Base-by-base conservation (phyloP, 2,888 invertebrate genomes). In the Pollenia amentaria region DNA sequence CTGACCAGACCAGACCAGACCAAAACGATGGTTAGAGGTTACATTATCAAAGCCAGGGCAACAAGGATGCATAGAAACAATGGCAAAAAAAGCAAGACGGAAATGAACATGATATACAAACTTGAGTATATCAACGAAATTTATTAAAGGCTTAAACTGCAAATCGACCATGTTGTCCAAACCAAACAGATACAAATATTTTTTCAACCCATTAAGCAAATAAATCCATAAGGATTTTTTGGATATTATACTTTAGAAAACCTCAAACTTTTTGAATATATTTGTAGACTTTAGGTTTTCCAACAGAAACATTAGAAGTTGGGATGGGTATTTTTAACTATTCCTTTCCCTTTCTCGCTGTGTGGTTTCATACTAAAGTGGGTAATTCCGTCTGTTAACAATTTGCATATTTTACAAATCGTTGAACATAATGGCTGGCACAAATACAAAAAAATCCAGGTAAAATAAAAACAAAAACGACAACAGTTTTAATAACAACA, bases 341-440 rank as follows among this genome's bases (percentile, higher is more conserved):
- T 14, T 6, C 44, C 12, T 16, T 51, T n/a, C n/a, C 18, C 3
- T 29, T 9, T 8, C 12, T 38, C 44, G n/a, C 7, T 18, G 12
- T 21, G 18, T 12, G 29, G 29, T 29, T 29, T 38, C 44, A 16
- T 38, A 18, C 69, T 60, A 11, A 60, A 80, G 70, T 76, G 62
- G 57, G 29, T 65, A 72, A 70, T 77, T 42, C 65, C 70, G 62
- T 79, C 70, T 76, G 79, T 70, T 83, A 84, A 69, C 75, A 84
- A 84, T 76, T 86, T 84, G 70, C 83, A 80, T 84, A 84, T 65
- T 84, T 84, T 84, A 75, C 84, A 73, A 84, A 75, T 75, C 70
- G 69, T 70, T 83, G 53, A 84, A 60, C 57, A 79, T 64, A 48
- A 46, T 57, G 64, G 48, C 70, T 53, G 62, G 11, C 40, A 75